These are phyloP conservation scores for Herpailurus yagouaroundi DNA, from an alignment of 2,113 vertebrate genomes.

Conservation along the genomic window DNA sequence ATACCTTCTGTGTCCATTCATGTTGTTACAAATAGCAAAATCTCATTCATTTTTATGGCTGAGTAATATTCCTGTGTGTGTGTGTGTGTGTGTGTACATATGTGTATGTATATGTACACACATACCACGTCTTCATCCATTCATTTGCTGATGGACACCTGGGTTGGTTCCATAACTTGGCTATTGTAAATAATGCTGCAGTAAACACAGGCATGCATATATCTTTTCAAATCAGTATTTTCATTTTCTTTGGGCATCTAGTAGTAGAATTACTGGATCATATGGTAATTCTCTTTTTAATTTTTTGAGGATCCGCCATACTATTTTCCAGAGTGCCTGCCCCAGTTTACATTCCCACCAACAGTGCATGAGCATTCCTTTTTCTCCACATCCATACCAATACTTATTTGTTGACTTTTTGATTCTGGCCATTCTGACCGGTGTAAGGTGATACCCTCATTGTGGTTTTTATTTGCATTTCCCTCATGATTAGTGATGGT, in stretches of 20 bases:
- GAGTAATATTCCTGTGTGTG: neutral
- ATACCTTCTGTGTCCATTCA: neutral
- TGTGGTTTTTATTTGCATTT: neutral
- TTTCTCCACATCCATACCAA: neutral
- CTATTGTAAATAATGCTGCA: neutral
- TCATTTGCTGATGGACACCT: neutral
- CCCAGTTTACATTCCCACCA: neutral
- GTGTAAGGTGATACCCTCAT: neutral
- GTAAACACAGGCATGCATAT: neutral
- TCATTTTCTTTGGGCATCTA: neutral
- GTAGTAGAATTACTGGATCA: neutral
- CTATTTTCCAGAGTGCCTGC: neutral
- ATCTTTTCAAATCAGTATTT: neutral
- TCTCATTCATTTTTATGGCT: neutral
- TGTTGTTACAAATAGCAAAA: neutral
- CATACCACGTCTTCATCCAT: neutral
- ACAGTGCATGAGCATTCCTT: neutral
- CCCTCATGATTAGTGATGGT: neutral
- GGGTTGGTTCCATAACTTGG: neutral
- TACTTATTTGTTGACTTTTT: neutral
- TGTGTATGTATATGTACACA: neutral
- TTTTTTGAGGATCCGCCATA: neutral
- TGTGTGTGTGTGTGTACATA: neutral
- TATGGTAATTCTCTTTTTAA: neutral
- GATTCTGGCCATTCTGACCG: neutral